These are phyloP conservation scores for Melanotaenia pygmaea DNA, from an alignment of 2,797 vertebrate genomes.

Conservation along the genomic window DNA sequence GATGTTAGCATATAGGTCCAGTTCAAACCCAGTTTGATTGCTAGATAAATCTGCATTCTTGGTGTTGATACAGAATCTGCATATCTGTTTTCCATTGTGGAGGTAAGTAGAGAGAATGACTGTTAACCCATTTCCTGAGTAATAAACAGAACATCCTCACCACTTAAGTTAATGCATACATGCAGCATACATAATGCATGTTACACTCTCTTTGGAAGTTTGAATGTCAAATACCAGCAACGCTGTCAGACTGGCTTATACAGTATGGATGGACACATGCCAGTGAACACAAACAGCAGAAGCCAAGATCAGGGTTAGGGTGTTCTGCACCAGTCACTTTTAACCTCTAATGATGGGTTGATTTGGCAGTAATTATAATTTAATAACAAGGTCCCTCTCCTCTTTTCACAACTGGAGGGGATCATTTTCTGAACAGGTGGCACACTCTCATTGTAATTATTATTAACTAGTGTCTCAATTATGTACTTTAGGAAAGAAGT, in stretches of 20 bases:
- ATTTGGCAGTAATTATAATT: constrained; percentile 31
- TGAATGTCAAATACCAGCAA: constrained; percentile 28
- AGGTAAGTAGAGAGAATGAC: constrained; percentile 37
- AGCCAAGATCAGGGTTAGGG: constrained; percentile 29
- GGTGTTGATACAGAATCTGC: constrained; percentile 18
- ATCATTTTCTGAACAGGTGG: constrained; percentile 1
- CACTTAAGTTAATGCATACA: constrained; percentile 38
- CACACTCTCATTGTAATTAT: background rate
- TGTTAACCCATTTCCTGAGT: constrained; percentile 41
- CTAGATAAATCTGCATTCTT: background rate
- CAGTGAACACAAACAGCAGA: constrained; percentile 14
- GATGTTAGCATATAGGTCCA: background rate
- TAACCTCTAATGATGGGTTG: constrained; percentile 34
- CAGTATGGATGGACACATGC: background rate
- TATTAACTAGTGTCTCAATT: background rate
- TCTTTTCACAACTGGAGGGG: constrained; percentile 13
- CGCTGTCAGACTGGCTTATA: background rate
- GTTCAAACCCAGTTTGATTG: constrained; percentile 1
- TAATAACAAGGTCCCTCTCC: constrained; percentile 14
- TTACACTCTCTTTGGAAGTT: constrained; percentile 4
- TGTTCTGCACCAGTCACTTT: constrained; percentile 15
- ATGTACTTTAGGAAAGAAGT: constrained; percentile 1
- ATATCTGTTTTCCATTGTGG: constrained; percentile 18
- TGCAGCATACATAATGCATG: constrained; percentile 42
- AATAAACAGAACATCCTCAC: constrained; percentile 21